A percentile compares a stretch with the other conserved stretches of the same genome.
These are phyloP conservation scores for Clivina fossor DNA, from an alignment of 2,888 invertebrate genomes.

Conservation along the genomic window DNA sequence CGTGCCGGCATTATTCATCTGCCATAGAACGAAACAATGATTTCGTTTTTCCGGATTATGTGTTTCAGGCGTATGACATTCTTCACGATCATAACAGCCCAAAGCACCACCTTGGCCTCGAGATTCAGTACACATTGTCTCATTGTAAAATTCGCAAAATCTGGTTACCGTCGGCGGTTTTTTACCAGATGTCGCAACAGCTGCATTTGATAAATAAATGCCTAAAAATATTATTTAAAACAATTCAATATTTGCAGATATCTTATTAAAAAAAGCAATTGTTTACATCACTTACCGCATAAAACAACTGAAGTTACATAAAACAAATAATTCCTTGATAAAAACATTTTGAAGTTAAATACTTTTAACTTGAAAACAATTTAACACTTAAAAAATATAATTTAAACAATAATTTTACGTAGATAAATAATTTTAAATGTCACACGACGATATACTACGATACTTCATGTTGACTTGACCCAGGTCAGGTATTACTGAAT, in stretches of 20 bases:
- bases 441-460: too few relatives aligned
- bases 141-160: conserved; percentile 69
- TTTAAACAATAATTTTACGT: conserved; percentile 1
- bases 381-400: too few relatives aligned
- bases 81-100: conserved; percentile 59
- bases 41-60: conserved; percentile 69
- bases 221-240: too few relatives aligned
- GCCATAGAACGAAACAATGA: conserved; percentile 86
- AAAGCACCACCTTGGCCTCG: conserved; percentile 49
- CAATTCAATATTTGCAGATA: not conserved
- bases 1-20: conserved; percentile 66
- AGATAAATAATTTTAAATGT: conserved; percentile 8
- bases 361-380: too few relatives aligned
- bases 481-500: conserved; percentile 22
- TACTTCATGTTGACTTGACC: conserved; percentile 27
- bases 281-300: conserved; percentile 10
- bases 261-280: conserved; percentile 7
- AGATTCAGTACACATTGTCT: conserved; percentile 57
- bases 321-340: conserved; percentile 18
- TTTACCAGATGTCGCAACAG: conserved; percentile 40
- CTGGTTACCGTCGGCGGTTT: conserved; percentile 54
- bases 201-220: conserved; percentile 30
- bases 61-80: conserved; percentile 63
- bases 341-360: conserved; percentile 22
- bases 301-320: conserved; percentile 17